Conservation (phyloP, 2,113 vertebrate species). For the Mesocricetus auratus region DNA sequence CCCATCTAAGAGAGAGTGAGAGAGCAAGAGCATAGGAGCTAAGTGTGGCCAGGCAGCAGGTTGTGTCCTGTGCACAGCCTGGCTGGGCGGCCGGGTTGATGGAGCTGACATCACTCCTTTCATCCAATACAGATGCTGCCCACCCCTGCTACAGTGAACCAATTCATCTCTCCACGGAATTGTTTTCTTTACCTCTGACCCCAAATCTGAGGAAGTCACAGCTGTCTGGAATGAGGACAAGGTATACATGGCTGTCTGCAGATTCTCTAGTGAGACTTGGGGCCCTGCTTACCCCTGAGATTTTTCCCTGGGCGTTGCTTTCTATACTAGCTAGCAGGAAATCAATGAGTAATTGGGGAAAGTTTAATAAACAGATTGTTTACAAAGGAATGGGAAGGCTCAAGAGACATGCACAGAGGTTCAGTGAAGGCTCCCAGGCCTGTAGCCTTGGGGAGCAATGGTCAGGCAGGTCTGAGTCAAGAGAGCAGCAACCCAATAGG, state of each 20-base stretch:
- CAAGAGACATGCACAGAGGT: not conserved
- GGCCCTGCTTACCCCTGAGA: not conserved
- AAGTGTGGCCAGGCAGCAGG: not conserved
- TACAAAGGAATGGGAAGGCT: not conserved
- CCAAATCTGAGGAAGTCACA: not conserved
- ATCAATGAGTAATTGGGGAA: not conserved
- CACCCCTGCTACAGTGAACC: not conserved
- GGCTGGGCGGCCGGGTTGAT: not conserved
- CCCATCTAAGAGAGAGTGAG: not conserved
- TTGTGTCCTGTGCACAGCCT: not conserved
- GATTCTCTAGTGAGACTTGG: not conserved
- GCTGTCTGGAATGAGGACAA: not conserved
- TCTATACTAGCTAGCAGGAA: not conserved
- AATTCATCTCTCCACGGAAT: not conserved
- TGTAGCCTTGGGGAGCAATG: not conserved
- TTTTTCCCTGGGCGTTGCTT: not conserved
- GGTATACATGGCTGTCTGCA: not conserved
- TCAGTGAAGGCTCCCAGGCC: not conserved
- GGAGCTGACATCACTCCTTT: not conserved
- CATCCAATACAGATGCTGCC: not conserved
- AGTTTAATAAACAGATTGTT: not conserved
- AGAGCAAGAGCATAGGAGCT: not conserved
- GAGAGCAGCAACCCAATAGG: not conserved
- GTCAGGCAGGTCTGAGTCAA: not conserved
- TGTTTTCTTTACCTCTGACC: not conserved